A percentile compares a stretch with the other conserved stretches of the same genome.
These are phyloP conservation scores for Apotomis turbidana DNA, from an alignment of 2,888 invertebrate genomes.

Conservation along the genomic window DNA sequence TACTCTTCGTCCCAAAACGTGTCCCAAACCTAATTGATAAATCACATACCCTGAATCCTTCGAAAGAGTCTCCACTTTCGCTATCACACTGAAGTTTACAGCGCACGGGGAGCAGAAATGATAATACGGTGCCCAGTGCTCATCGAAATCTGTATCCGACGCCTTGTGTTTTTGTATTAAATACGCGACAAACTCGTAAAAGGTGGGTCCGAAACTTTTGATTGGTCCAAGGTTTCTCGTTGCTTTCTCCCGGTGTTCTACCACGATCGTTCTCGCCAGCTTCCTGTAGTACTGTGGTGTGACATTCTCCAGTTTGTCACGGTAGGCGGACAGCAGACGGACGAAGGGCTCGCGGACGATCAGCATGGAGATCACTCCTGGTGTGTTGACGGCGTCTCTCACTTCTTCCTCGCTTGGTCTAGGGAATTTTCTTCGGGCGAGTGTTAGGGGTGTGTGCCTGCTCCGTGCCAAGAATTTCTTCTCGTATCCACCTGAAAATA, in stretches of 20 bases:
- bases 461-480: slow-evolving; percentile 84
- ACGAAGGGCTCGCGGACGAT: slow-evolving; percentile 90
- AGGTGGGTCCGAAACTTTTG: slow-evolving; percentile 83
- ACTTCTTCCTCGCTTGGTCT: slow-evolving; percentile 86
- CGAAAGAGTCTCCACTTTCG: slow-evolving; percentile 85
- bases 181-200: slow-evolving; percentile 88
- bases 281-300: slow-evolving; percentile 88
- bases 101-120: slow-evolving; percentile 87
- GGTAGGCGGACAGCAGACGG: slow-evolving; percentile 87
- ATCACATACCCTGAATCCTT: slow-evolving; percentile 85
- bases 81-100: slow-evolving; percentile 86
- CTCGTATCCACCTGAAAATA: slow-evolving; percentile 83
- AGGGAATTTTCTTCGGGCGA: slow-evolving; percentile 88
- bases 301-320: slow-evolving; percentile 89
- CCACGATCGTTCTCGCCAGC: slow-evolving; percentile 86
- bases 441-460: slow-evolving; percentile 85
- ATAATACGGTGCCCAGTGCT: slow-evolving; percentile 87
- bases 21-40: slow-evolving; percentile 83
- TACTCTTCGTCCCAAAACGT: slow-evolving; percentile 76
- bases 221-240: slow-evolving; percentile 63
- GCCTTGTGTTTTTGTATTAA: slow-evolving; percentile 84
- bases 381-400: slow-evolving; percentile 81
- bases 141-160: slow-evolving; percentile 79
- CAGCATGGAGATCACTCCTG: slow-evolving; percentile 86
- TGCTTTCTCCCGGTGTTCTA: slow-evolving; percentile 80